Conservation (phyloP, 2,888 invertebrate species). For the Hoplodrina ambigua region DNA sequence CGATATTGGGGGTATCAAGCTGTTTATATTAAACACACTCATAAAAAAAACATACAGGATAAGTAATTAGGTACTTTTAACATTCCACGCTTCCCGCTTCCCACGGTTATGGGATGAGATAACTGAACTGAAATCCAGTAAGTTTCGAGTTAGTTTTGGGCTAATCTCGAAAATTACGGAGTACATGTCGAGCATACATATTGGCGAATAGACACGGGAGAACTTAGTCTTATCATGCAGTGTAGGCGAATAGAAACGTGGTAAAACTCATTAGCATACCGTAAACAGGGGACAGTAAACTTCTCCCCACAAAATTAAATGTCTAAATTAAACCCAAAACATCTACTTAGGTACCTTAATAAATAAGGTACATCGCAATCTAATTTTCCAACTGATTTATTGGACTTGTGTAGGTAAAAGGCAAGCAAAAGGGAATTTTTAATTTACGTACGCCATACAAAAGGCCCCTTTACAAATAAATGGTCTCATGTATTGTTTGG, state of each 20-base stretch:
- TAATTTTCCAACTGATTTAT: constrained; percentile 28
- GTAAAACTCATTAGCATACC: neutral
- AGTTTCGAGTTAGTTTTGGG: constrained; percentile 28
- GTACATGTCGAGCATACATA: constrained; percentile 14
- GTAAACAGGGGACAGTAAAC: neutral
- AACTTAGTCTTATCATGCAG: constrained; percentile 23
- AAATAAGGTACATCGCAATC: constrained; percentile 14
- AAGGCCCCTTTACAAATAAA: constrained; percentile 3
- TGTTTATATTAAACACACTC: constrained; percentile 33
- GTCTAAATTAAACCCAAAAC: constrained; percentile 17
- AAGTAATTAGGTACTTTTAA: constrained; percentile 47
- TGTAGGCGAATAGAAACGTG: neutral
- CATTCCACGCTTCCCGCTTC: constrained; percentile 21
- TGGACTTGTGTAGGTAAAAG: constrained; percentile 20
- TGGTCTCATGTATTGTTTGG: constrained; percentile 12
- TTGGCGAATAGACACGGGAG: constrained; percentile 12
- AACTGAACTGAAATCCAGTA: constrained; percentile 31
- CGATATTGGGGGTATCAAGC: constrained; percentile 36
- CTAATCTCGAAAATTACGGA: constrained; percentile 45
- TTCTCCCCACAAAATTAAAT: constrained; percentile 6
- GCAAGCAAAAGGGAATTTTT: constrained; percentile 23
- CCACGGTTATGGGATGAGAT: constrained; percentile 27
- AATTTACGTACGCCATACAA: constrained; percentile 18
- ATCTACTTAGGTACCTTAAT: neutral
- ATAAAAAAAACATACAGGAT: constrained; percentile 40